Conservation (phyloP, 2,797 vertebrate genomes). For the Paratrypauchen microcephalus region DNA sequence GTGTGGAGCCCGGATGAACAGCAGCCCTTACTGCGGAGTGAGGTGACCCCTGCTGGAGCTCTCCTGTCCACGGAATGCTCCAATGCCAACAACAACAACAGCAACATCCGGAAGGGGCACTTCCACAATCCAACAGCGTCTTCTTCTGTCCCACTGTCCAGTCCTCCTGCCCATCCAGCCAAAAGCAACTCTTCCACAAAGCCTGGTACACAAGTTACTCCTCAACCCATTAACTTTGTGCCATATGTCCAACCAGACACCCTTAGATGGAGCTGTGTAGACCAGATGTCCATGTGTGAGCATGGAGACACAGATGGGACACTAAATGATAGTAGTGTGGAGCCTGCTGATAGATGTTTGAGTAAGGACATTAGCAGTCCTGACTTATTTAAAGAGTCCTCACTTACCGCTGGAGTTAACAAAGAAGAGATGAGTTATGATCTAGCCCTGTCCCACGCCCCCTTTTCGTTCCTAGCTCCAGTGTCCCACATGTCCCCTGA, state of each 20-base stretch:
- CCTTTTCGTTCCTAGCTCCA: background rate
- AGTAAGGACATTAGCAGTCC: background rate
- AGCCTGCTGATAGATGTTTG: background rate
- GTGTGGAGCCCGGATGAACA: conserved; percentile 92
- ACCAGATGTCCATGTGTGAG: background rate
- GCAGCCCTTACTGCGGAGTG: conserved; percentile 81
- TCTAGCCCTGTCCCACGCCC: background rate
- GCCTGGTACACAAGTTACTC: background rate
- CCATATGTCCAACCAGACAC: background rate
- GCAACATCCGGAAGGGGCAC: conserved; percentile 62
- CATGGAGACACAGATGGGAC: background rate
- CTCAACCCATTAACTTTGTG: background rate
- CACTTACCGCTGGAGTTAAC: background rate
- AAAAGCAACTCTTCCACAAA: background rate
- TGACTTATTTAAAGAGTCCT: background rate
- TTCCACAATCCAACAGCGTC: background rate
- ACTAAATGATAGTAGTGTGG: background rate
- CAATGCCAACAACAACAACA: conserved; percentile 80
- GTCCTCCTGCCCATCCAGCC: background rate
- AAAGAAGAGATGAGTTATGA: background rate
- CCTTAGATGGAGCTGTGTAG: background rate
- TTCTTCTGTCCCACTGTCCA: background rate
- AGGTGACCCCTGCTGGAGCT: conserved; percentile 58
- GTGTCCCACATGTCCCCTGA: background rate
- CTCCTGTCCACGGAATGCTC: conserved; percentile 25